A percentile compares a stretch with the other conserved stretches of the same genome.
These are phyloP conservation scores for Chymomyza costata DNA, from an alignment of 1,140 invertebrate species.

Conservation along the genomic window DNA sequence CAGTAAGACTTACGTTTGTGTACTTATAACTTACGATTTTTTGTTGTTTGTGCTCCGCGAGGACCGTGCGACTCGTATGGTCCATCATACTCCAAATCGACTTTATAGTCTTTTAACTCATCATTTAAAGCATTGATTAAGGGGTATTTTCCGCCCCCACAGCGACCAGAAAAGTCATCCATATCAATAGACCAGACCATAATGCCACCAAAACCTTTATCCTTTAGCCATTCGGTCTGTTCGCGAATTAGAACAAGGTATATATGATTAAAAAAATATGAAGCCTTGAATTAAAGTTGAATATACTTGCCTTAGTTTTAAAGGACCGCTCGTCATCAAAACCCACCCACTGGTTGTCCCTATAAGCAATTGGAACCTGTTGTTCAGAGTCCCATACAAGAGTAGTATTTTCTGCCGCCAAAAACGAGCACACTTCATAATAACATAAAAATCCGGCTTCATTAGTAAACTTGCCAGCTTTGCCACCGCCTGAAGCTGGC, in stretches of 20 bases:
- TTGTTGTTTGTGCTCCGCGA: slow-evolving; percentile 86
- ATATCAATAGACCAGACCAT: slow-evolving; percentile 98
- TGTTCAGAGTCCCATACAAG: slow-evolving; percentile 97
- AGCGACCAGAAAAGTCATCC: slow-evolving; percentile 94
- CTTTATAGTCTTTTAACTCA: slow-evolving; percentile 88
- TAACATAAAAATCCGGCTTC: slow-evolving; percentile 95
- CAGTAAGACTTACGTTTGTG: too few relatives aligned
- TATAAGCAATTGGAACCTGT: slow-evolving; percentile 95
- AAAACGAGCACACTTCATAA: slow-evolving; percentile 96
- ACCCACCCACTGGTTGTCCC: slow-evolving; percentile 94
- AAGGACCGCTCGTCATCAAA: slow-evolving; percentile 96
- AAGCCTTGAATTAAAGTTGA: background rate
- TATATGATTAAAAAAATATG: background rate
- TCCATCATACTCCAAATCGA: slow-evolving; percentile 90
- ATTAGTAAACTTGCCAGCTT: slow-evolving; percentile 88
- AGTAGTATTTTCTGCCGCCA: slow-evolving; percentile 92
- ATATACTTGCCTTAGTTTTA: slow-evolving; percentile 87
- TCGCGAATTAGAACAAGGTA: slow-evolving; percentile 15
- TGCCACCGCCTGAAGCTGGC: slow-evolving; percentile 89
- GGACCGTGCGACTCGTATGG: slow-evolving; percentile 86
- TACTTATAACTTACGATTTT: slow-evolving; percentile 84
- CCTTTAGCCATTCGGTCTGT: slow-evolving; percentile 94
- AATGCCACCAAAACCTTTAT: slow-evolving; percentile 94
- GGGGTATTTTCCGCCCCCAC: slow-evolving; percentile 93
- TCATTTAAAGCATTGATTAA: slow-evolving; percentile 91